phyloP scores from a whole-genome alignment of 2,113 vertebrate species.

The Chrysemys picta region DNA sequence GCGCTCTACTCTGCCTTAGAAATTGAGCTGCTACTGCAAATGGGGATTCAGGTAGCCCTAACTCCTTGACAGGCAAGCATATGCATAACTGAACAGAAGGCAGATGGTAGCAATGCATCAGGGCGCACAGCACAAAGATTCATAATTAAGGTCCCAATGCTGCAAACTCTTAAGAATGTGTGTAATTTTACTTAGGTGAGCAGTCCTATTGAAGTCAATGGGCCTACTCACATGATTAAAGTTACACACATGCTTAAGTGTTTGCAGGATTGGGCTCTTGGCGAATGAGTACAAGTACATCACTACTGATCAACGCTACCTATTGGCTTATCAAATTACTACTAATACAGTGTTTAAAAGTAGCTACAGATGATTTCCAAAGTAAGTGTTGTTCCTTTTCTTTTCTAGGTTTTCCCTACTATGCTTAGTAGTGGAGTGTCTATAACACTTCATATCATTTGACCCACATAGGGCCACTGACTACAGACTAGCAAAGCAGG shows the following conservation, averaged over 20 bases:
- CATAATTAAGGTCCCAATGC: not conserved
- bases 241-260: not conserved
- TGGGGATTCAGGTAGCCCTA: not conserved
- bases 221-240: not conserved
- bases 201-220: not conserved
- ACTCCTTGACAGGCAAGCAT: not conserved
- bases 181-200: not conserved
- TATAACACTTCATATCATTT: not conserved
- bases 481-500: not conserved
- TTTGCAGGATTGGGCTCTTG: not conserved
- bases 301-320: not conserved
- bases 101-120: not conserved
- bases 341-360: not conserved
- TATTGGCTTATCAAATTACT: not conserved
- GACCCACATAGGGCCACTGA: not conserved
- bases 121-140: not conserved
- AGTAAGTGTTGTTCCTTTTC: not conserved
- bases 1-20: not conserved
- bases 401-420: not conserved
- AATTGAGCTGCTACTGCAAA: not conserved
- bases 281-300: not conserved
- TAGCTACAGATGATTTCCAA: not conserved
- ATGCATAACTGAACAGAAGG: not conserved
- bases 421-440: not conserved
- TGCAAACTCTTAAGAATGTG: not conserved